Evolutionary conservation across 53 echinoderm and acorn worm genomes (phyloP), one percentile per base, ranked within the genome.

Genomic region (Paracentrotus lividus): DNA sequence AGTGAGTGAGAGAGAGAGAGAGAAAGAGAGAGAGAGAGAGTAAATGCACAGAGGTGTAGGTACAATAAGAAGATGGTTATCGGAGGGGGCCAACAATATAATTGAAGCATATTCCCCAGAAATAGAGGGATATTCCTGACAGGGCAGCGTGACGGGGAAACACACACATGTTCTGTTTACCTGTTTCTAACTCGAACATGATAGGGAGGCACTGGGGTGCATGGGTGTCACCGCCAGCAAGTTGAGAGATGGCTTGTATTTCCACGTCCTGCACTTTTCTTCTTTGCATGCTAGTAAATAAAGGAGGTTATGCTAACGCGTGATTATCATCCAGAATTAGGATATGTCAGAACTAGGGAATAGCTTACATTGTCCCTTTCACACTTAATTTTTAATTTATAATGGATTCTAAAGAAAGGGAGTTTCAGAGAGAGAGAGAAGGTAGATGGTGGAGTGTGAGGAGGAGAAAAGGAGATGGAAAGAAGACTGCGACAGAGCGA

Each of bases 231-330:
- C 40, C 72, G 18, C 40, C 36, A 36, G 72, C 21, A 40, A 72
- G 72, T 72, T 72, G 72, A 72, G 72, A 72, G n/a, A 20, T 36
- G 72, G 72, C 40, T 38, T 72, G 32, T 18, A 72, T 72, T 72
- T 72, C 72, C 40, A 72, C 20, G 27, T 18, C 72, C 36, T 72
- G 72, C 72, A 72, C 72, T 72, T 72, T 72, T 72, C 72, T 38
- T 72, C 72, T 72, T 72, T 15, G 15, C 36, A 40, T 72, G 40
- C 18, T 40, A 72, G 72, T 72, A 72, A 72, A 72, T 72, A 72
- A 72, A 72, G 72, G 72, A 72, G 72, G 72, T 72, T 72, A 40
- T 72, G 29, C 32, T 72, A 72, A 32, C 72, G 72, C 72, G 72
- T 72, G 72, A 72, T 72, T 72, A 72, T 72, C 72, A 72, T 72